A percentile compares a stretch with the other conserved stretches of the same genome.
These are phyloP conservation scores for Boloria selene DNA, from an alignment of 2,888 invertebrate species.

Conservation along the genomic window DNA sequence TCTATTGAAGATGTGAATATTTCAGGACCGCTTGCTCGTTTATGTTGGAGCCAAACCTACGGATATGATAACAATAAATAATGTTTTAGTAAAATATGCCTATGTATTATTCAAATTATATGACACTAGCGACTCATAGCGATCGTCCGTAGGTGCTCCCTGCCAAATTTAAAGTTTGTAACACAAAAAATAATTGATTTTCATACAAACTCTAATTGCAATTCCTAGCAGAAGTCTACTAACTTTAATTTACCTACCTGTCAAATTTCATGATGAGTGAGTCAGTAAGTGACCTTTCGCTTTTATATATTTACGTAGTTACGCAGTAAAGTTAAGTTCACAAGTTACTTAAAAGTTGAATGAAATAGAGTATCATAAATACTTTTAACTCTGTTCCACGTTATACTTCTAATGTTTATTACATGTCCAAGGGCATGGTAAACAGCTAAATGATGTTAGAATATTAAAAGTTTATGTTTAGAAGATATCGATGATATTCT, in stretches of 20 bases:
- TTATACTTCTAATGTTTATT: background rate
- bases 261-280: no score
- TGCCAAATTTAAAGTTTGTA: no score
- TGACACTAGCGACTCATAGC: background rate
- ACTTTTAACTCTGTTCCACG: background rate
- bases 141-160: no score
- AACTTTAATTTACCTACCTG: no score
- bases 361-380: background rate
- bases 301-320: no score
- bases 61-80: background rate
- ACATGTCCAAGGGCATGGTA: constrained; percentile 13
- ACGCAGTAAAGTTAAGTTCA: no score
- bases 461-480: constrained; percentile 34
- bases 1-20: constrained; percentile 28
- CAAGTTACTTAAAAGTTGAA: no score
- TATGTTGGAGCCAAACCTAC: background rate
- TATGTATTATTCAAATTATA: background rate
- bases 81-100: background rate
- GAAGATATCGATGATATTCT: constrained; percentile 35
- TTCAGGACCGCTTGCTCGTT: constrained; percentile 12
- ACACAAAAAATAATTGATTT: no score
- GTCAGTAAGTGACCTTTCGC: no score
- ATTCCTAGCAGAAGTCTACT: no score
- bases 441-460: constrained; percentile 16
- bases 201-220: no score